phyloP scores from a whole-genome alignment of 2,113 vertebrate species.

The Nipponia nippon region DNA sequence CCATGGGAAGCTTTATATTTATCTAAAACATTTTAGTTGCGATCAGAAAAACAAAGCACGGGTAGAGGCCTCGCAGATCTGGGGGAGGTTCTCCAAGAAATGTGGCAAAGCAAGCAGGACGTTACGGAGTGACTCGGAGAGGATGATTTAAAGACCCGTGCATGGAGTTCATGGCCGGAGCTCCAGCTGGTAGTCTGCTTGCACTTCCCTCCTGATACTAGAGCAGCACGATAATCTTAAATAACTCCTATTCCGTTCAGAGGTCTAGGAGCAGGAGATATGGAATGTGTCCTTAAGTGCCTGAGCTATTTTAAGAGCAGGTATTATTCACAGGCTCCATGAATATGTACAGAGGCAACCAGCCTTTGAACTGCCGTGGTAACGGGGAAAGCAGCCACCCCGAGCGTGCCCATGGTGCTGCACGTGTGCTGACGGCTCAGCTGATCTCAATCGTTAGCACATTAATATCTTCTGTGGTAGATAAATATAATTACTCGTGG shows the following conservation, averaged over 20 bases:
- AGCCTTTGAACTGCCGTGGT: neutral
- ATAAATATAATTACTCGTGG: neutral
- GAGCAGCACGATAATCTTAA: neutral
- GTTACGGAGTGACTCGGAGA: neutral
- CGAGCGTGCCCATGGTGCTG: accelerated
- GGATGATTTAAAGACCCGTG: neutral
- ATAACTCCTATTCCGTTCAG: neutral
- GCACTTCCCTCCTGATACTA: neutral
- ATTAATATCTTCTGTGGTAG: neutral
- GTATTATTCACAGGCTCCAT: neutral
- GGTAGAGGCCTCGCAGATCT: neutral
- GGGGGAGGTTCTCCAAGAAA: neutral
- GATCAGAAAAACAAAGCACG: neutral
- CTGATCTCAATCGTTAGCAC: neutral
- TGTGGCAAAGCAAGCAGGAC: neutral
- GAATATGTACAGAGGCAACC: neutral
- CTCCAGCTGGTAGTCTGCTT: neutral
- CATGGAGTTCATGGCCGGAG: neutral
- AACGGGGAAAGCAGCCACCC: neutral
- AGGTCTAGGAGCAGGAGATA: neutral
- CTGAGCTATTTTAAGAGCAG: slow-evolving; percentile 55
- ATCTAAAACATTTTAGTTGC: neutral
- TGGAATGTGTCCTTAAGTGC: slow-evolving; percentile 44
- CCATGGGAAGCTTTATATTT: neutral
- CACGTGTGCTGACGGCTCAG: neutral